These are phyloP conservation scores for Stenchaetothrips biformis DNA, from an alignment of 2,888 invertebrate genomes.

Conservation along the genomic window DNA sequence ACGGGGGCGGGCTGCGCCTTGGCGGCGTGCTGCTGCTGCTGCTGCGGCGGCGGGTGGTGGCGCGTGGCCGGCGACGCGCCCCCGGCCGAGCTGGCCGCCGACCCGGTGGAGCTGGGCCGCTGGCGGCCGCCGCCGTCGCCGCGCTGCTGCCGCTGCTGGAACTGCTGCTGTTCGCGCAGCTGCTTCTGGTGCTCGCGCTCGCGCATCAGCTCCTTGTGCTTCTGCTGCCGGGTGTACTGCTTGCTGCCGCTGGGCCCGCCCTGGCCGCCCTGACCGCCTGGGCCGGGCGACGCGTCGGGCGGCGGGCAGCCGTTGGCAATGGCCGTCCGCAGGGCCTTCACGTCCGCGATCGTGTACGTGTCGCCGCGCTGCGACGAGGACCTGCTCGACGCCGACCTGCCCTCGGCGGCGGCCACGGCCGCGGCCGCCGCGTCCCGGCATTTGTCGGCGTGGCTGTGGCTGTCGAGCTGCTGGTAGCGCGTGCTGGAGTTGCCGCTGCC, in stretches of 20 bases:
- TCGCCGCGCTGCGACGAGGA: not conserved
- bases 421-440: constrained; percentile 4
- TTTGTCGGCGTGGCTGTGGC: constrained; percentile 22
- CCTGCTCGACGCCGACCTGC: constrained; percentile 7
- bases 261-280: not conserved
- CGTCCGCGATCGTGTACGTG: constrained; percentile 10
- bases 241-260: constrained; percentile 2
- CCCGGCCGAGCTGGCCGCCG: not conserved
- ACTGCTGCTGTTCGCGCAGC: constrained; percentile 4
- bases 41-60: not conserved
- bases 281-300: not conserved
- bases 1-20: not conserved
- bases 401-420: constrained; percentile 13
- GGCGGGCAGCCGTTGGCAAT: constrained; percentile 1
- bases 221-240: constrained; percentile 16
- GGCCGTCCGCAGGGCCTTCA: not conserved
- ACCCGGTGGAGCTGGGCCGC: not conserved
- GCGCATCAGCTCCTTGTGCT: constrained; percentile 20
- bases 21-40: not conserved
- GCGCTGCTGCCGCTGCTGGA: not conserved
- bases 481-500: not conserved
- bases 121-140: not conserved
- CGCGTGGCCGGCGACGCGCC: not conserved
- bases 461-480: constrained; percentile 15
- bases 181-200: constrained; percentile 20